Evolutionary conservation across 2,797 vertebrate species (phyloP).

Genomic region (Delichon dasypus): DNA sequence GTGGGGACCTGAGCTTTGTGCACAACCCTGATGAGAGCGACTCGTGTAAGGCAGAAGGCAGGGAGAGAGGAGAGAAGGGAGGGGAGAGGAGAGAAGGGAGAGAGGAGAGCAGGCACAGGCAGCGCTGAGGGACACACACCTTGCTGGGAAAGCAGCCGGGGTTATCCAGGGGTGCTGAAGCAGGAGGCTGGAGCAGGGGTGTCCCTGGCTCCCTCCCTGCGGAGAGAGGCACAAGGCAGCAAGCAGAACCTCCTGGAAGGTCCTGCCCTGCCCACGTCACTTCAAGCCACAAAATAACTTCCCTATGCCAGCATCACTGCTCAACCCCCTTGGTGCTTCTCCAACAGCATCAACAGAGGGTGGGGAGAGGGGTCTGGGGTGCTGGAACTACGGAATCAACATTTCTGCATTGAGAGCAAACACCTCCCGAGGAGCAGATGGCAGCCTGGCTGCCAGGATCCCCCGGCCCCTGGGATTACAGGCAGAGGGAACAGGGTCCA

Average conservation of each 20-base stretch:
- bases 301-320: not conserved
- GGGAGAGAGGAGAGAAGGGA: not conserved
- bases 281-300: not conserved
- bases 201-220: not conserved
- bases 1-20: not conserved
- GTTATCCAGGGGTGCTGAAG: not conserved
- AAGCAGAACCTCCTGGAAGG: not conserved
- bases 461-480: not conserved
- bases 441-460: not conserved
- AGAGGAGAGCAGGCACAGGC: not conserved
- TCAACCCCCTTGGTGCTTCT: not conserved
- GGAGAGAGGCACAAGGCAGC: not conserved
- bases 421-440: not conserved
- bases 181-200: not conserved
- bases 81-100: not conserved
- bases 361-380: not conserved
- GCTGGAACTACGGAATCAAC: not conserved
- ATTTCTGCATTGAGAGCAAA: not conserved
- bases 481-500: not conserved
- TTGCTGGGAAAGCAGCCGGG: not conserved
- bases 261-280: not conserved
- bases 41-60: not conserved
- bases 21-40: conserved; percentile 13
- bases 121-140: not conserved
- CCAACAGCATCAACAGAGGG: not conserved